Conservation (phyloP, 2,888 invertebrate species). For the Chalcis sispes region DNA sequence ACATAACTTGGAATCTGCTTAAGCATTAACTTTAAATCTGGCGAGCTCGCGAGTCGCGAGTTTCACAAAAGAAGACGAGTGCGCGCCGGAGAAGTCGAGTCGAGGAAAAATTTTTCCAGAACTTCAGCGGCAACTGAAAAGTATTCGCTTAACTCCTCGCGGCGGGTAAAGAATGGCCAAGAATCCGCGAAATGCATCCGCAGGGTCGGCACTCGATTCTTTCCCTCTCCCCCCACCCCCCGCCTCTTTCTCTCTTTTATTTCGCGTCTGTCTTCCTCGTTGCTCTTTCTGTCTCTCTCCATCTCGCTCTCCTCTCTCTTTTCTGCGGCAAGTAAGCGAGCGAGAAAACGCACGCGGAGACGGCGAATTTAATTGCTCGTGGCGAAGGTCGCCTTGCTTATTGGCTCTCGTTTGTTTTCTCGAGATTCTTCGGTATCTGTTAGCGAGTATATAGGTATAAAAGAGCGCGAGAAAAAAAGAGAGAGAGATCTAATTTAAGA, state of each 20-base stretch:
- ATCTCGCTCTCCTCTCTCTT: slow-evolving; percentile 2
- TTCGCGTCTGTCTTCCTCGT: slow-evolving; percentile 4
- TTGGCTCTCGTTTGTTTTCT: slow-evolving; percentile 9
- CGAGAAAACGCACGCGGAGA: slow-evolving; percentile 29
- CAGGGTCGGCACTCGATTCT: slow-evolving; percentile 7
- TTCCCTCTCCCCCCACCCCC: neutral
- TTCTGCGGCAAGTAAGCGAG: neutral
- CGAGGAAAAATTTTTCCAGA: slow-evolving; percentile 16
- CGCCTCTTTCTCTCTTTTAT: neutral
- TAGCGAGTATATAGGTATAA: neutral
- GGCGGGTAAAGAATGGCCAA: slow-evolving; percentile 10
- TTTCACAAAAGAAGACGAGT: too few relatives aligned
- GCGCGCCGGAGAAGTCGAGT: too few relatives aligned
- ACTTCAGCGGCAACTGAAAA: neutral
- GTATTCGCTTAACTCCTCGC: slow-evolving; percentile 7
- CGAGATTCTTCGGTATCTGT: neutral
- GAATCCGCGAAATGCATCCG: slow-evolving; percentile 38
- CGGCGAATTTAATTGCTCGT: slow-evolving; percentile 47
- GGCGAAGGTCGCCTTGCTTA: slow-evolving; percentile 28
- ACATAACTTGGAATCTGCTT: neutral
- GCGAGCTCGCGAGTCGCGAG: neutral
- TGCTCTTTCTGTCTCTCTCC: slow-evolving; percentile 1
- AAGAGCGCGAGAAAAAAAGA: neutral
- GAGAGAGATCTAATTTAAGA: slow-evolving; percentile 39
- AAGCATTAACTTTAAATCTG: neutral